Evolutionary conservation across 2,113 vertebrate species (phyloP), one percentile per base, ranked within the genome.

Genomic region (Pomatostomus ruficeps): DNA sequence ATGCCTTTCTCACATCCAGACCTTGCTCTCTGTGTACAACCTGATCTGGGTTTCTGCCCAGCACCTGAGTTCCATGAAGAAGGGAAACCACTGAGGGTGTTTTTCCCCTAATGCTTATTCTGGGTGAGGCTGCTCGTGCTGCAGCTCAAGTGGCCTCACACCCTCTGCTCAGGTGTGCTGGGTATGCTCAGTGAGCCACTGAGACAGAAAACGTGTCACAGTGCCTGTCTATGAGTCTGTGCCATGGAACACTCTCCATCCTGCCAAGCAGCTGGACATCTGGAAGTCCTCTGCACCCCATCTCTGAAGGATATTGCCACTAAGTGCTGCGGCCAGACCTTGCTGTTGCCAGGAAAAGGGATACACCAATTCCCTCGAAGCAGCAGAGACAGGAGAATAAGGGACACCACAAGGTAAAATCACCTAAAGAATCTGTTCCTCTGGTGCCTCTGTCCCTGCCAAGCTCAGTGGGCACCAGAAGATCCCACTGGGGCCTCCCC

Each of bases 1-100:
- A 28, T 38, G 49, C 45, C 46, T 42, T 42, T 65, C 45, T 49
- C 4, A 1, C 0, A 0, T 43, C 38, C 57, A 67, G 42, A 58
- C 33, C 52, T 36, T 40, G 70, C 63, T 52, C n/a, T 57, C 35
- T 43, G 49, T 1, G 1, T 28, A 46, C 74, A 65, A 1, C 29
- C 36, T 16, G 7, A 22, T 12, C 18, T 31, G 40, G 59, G 61
- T 59, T 92, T 74, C 46, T 82, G 26, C 12, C 48, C 24, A 55
- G 73, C 71, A 49, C 45, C 42, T 43, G 62, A 68, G 54, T 61
- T 72, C 51, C 46, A 6, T 0, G 4, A 66, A 35, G 45, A 49
- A 20, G 20, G 40, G 36, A 68, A 61, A 28, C 25, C 5, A 5
- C 88, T 61, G 58, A 65, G 55, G 22, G 23, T 9, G 31, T n/a